Conservation (phyloP, 2,797 vertebrate species). For the Hafferia zeledoni region DNA sequence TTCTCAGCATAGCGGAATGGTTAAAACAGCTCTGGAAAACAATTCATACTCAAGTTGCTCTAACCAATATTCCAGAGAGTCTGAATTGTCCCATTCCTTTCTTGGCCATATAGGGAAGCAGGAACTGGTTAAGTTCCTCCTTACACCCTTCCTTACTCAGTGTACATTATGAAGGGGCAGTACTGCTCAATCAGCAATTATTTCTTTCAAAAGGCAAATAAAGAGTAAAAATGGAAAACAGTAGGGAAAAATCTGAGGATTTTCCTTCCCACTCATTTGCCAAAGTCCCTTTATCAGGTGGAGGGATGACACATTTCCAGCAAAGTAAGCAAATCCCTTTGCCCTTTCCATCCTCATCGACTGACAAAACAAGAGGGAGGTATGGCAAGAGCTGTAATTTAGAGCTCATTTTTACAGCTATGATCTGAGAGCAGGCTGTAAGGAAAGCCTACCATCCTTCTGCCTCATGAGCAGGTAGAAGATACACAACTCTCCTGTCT, state of each 20-base stretch:
- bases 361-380: not conserved
- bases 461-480: not conserved
- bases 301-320: not conserved
- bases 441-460: not conserved
- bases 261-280: not conserved
- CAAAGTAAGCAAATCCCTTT: not conserved
- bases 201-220: not conserved
- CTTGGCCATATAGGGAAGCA: not conserved
- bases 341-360: not conserved
- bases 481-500: not conserved
- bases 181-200: not conserved
- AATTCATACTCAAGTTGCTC: not conserved
- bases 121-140: not conserved
- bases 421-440: not conserved
- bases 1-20: not conserved
- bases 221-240: not conserved
- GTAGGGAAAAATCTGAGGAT: not conserved
- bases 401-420: not conserved
- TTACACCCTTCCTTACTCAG: not conserved
- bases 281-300: not conserved
- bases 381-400: not conserved
- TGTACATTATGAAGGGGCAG: not conserved
- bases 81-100: not conserved
- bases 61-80: not conserved
- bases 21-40: not conserved